Evolutionary conservation across 2,113 vertebrate genomes (phyloP).

Genomic region (Xiphorhynchus elegans): DNA sequence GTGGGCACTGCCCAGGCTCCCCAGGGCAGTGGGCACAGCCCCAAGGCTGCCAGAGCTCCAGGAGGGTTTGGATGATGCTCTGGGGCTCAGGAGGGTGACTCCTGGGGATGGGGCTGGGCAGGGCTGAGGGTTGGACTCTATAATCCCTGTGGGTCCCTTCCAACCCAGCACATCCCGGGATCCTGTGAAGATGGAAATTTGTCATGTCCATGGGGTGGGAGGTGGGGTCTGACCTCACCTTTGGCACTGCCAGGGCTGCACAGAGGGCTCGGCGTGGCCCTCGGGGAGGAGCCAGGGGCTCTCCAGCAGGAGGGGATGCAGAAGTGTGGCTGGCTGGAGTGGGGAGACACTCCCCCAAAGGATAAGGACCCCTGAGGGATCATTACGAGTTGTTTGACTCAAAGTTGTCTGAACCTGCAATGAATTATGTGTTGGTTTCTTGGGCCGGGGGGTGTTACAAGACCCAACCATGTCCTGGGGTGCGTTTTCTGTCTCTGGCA

Average conservation of each 20-base stretch:
- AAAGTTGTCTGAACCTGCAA: not conserved
- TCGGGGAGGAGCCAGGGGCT: not conserved
- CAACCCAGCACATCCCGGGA: no score
- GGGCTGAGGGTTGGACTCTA: no score
- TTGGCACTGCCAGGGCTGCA: not conserved
- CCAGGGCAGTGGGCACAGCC: no score
- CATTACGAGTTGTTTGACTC: not conserved
- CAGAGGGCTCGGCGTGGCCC: not conserved
- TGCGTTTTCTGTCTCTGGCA: not conserved
- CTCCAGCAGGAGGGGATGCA: not conserved
- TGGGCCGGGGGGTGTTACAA: not conserved
- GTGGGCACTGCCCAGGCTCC: no score
- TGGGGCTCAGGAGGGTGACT: no score
- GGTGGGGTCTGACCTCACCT: not conserved
- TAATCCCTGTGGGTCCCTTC: no score
- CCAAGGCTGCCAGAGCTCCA: no score
- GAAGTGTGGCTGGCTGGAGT: not conserved
- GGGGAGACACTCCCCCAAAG: not conserved
- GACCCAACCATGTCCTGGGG: not conserved
- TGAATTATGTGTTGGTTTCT: not conserved
- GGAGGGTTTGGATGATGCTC: no score
- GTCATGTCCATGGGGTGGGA: accelerated
- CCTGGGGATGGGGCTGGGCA: no score
- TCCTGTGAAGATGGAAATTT: not conserved
- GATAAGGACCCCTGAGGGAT: not conserved